Base-by-base conservation (phyloP, 2,888 invertebrate species). In the Marasmarcha lunaedactyla region DNA sequence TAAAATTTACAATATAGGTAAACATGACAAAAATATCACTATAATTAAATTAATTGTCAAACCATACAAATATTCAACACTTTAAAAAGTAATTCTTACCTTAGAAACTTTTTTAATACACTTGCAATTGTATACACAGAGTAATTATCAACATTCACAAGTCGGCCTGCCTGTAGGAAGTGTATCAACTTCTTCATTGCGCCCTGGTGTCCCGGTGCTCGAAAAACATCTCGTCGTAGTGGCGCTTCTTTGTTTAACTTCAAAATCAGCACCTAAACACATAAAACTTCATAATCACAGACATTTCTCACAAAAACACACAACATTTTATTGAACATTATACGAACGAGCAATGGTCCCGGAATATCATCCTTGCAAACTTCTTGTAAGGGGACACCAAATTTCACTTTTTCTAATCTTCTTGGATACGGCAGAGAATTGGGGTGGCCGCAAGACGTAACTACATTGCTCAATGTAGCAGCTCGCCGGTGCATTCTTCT, bases 61-160 rank as follows among this genome's bases (percentile, higher is more conserved):
- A 20, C 7, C 7, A 5, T 20, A 5, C 20, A 20, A 20, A 20
- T 20, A 20, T 20, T 20, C 3, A 20, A 20, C 3, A 20, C 7
- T 20, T 20, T 20, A 7, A 20, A 20, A 20, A 20, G 7, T 7
- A 5, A 7, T 3, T 20, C 20, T 58, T 52, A 84, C 84, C 84
- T 88, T 41, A 98, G 87, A 83, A 98, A 98, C 83, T 97, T 98
- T 86, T 98, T 98, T 47, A 98, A 86, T 44, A 98, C 98, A 74
- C 97, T 97, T 42, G 98, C 98, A 60, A 98, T 96, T 15, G 98
- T 98, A 77, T 98, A 97, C 46, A 98, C 96, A 47, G 95, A 95
- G 73, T 95, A 97, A 71, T 96, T 95, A 68, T 95, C 95, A 62
- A 95, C 94, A 76, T 95, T 95, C 42, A 95, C 94, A 51, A 95